Evolutionary conservation across 2,797 vertebrate genomes (phyloP).

Genomic region (Melanotaenia maccullochi): DNA sequence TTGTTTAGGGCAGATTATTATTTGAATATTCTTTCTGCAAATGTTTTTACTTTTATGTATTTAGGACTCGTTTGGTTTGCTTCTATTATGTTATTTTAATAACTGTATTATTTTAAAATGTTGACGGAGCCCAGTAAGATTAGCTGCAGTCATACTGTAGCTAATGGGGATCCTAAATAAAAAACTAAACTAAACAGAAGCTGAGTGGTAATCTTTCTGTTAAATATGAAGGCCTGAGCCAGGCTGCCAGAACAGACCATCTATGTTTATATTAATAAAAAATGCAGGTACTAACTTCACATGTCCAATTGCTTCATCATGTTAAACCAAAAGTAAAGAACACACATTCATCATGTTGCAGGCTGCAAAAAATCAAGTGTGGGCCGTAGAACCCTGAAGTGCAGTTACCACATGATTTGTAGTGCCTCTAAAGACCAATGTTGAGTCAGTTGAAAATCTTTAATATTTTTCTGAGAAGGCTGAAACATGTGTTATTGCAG

Average conservation of each 20-base stretch:
- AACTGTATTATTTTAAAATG: no score
- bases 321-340: background rate
- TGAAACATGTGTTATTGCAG: constrained; percentile 2
- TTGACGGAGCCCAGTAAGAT: no score
- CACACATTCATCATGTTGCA: background rate
- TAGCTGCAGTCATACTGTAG: no score
- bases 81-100: no score
- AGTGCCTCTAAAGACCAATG: background rate
- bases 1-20: no score
- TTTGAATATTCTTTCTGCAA: no score
- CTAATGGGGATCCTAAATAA: no score
- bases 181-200: no score
- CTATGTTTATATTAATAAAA: background rate
- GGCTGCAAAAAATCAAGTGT: background rate
- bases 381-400: background rate
- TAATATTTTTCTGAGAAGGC: background rate
- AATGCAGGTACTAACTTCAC: background rate
- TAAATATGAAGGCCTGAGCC: background rate
- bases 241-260: background rate
- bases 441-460: background rate
- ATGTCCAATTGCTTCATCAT: background rate
- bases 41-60: no score
- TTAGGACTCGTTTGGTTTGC: no score
- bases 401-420: background rate
- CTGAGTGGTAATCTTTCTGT: no score